Evolutionary conservation across 2,113 vertebrate species (phyloP), one percentile per base, ranked within the genome.

Genomic region (Rhegmatorhina hoffmannsi): DNA sequence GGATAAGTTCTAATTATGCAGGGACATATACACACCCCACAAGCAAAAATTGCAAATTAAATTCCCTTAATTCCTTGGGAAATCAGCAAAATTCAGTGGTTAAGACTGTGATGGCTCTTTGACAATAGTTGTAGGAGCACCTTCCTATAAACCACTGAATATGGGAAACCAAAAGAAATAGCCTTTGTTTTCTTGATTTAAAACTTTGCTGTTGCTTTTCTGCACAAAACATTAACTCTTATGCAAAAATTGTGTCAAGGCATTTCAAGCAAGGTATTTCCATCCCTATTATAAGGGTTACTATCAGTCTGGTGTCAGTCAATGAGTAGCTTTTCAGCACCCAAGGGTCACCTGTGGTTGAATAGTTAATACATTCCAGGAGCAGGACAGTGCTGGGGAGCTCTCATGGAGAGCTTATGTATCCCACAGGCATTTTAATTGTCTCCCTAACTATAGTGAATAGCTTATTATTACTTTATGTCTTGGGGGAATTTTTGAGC

Each of bases 261-360:
- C 24, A 62, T 50, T 50, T 47, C 29, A 38, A 33, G 9, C 13
- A 72, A 44, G 10, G 9, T 38, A 15, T 74, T 92, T 86, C 55
- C 69, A 23, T 9, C 15, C 6, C 3, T 18, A 8, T 29, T 73
- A 13, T 7, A 20, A 52, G 20, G 20, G 19, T 46, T 78, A 17
- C 14, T 82, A 64, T 49, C 40, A 56, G 21, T 44, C 34, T 49
- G 24, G 34, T 59, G 34, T 36, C 58, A 79, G 62, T 68, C 49
- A n/a, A 1, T 36, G 1, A 56, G 8, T 36, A 68, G 26, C 34
- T 76, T 76, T 76, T 73, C n/a, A 34, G 20, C 26, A 38, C 13
- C 13, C 46, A 29, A 18, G 17, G 17, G 24, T 72, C 29, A 26
- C 49, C 47, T 59, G 0, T 5, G 58, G n/a, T 3, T 1, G 0